These are phyloP conservation scores for Pterophyllum scalare DNA, from an alignment of 2,113 vertebrate genomes.

Conservation along the genomic window DNA sequence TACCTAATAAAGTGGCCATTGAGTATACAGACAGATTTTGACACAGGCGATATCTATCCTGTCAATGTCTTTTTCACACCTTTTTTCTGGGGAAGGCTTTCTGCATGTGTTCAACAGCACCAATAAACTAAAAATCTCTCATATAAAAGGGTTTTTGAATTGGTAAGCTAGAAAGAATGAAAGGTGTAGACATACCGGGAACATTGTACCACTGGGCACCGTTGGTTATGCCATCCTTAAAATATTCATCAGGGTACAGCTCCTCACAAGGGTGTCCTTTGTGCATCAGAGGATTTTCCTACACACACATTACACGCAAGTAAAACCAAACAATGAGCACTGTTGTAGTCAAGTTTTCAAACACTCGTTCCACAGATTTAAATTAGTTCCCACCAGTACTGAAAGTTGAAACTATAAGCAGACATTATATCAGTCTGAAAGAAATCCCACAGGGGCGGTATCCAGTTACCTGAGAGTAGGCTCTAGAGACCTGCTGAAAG, in stretches of 20 bases:
- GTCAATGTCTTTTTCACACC: no score
- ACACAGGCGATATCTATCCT: no score
- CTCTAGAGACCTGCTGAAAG: constrained; percentile 89
- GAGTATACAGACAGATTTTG: no score
- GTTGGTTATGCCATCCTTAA: constrained; percentile 93
- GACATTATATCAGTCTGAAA: constrained; percentile 2
- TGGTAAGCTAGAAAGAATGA: not conserved
- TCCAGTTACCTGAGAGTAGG: constrained; percentile 91
- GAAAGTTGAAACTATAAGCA: constrained; percentile 1
- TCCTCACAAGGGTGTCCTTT: constrained; percentile 90
- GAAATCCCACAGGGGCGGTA: not conserved
- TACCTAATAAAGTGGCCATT: no score
- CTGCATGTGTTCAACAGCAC: no score
- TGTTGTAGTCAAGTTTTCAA: constrained; percentile 21
- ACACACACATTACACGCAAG: constrained; percentile 22
- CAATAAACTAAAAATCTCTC: not conserved
- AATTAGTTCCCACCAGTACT: not conserved
- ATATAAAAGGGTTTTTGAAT: not conserved
- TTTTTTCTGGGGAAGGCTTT: no score
- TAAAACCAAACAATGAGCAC: constrained; percentile 34
- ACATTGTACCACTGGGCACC: constrained; percentile 98
- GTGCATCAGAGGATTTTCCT: constrained; percentile 93
- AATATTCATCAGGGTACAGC: constrained; percentile 87
- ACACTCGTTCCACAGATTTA: not conserved
- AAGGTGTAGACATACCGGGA: constrained; percentile 82